phyloP scores from a whole-genome alignment of 2,113 vertebrate species.

The Epinephelus cyanopodus region DNA sequence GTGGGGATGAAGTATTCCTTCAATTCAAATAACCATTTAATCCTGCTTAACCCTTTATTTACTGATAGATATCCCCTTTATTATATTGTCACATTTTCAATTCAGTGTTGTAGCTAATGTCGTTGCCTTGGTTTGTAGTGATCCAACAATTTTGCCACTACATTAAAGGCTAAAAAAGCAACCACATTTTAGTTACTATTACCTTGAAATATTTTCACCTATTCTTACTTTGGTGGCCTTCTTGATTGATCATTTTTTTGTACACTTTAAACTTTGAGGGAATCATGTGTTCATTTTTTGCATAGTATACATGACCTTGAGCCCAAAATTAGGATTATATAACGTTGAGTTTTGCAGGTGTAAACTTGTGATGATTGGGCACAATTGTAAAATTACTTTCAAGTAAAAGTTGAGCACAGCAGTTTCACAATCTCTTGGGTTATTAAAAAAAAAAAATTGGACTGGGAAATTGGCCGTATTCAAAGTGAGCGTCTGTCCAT shows the following conservation, averaged over 20 bases:
- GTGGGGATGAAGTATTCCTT: no score
- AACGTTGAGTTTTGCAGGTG: slow-evolving; percentile 29
- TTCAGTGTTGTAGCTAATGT: not conserved
- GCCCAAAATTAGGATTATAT: not conserved
- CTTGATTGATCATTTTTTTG: not conserved
- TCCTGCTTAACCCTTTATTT: not conserved
- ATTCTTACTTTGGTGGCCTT: not conserved
- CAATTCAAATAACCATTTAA: not conserved
- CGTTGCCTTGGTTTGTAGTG: not conserved
- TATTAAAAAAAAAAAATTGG: not conserved
- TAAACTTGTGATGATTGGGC: slow-evolving; percentile 14
- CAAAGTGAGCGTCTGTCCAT: slow-evolving; percentile 9
- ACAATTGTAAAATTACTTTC: not conserved
- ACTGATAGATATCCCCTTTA: slow-evolving; percentile 4
- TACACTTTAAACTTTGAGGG: not conserved
- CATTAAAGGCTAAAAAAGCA: not conserved
- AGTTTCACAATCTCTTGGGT: slow-evolving; percentile 8
- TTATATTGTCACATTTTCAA: not conserved
- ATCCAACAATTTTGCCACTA: not conserved
- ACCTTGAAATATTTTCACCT: not conserved
- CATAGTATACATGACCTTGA: slow-evolving; percentile 43
- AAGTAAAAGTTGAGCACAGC: slow-evolving; percentile 14
- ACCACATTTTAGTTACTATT: not conserved
- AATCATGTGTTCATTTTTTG: slow-evolving; percentile 40
- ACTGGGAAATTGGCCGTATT: not conserved